Percentiles rank a stretch among this genome's conserved stretches.
phyloP scores from a whole-genome alignment of 2,113 vertebrate genomes.

The Ptychochromis oligacanthus region DNA sequence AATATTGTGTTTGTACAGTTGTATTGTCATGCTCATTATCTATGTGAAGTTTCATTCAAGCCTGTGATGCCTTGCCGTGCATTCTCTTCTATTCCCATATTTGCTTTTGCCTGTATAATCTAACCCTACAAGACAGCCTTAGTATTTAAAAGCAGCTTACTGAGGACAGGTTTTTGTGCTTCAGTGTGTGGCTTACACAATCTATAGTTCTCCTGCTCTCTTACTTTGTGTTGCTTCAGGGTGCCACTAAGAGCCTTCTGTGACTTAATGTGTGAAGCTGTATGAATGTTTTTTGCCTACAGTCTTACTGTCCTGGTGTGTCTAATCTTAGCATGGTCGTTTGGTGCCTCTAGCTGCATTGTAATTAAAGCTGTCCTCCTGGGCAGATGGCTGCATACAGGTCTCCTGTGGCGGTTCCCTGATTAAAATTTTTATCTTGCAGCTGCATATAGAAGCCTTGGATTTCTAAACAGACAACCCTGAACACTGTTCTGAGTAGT shows the following conservation, averaged over 20 bases:
- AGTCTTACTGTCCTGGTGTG: constrained; percentile 1
- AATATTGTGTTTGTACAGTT: too few species aligned
- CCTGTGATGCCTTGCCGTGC: too few species aligned
- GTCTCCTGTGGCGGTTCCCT: constrained; percentile 28
- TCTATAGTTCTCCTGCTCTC: neutral
- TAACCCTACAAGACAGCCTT: neutral
- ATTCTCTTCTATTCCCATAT: neutral
- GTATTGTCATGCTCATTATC: too few species aligned
- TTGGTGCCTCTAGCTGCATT: constrained; percentile 25
- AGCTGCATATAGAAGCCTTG: neutral
- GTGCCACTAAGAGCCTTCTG: constrained; percentile 6
- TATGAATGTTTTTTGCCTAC: constrained; percentile 9
- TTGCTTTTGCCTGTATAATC: neutral
- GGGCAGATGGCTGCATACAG: constrained; percentile 38
- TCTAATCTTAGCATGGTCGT: constrained; percentile 49
- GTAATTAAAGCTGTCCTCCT: constrained; percentile 64
- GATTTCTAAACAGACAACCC: constrained; percentile 11
- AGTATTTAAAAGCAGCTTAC: neutral
- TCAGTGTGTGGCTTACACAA: neutral
- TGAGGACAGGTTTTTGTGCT: neutral
- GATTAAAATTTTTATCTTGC: constrained; percentile 31
- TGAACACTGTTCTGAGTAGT: neutral
- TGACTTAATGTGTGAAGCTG: constrained; percentile 22
- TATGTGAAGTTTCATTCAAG: too few species aligned
- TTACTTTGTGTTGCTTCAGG: constrained; percentile 11